A percentile compares a stretch with the other conserved stretches of the same genome.
phyloP scores from a whole-genome alignment of 37 sponge, comb jelly and placozoan genomes.

The Axinella damicornis region DNA sequence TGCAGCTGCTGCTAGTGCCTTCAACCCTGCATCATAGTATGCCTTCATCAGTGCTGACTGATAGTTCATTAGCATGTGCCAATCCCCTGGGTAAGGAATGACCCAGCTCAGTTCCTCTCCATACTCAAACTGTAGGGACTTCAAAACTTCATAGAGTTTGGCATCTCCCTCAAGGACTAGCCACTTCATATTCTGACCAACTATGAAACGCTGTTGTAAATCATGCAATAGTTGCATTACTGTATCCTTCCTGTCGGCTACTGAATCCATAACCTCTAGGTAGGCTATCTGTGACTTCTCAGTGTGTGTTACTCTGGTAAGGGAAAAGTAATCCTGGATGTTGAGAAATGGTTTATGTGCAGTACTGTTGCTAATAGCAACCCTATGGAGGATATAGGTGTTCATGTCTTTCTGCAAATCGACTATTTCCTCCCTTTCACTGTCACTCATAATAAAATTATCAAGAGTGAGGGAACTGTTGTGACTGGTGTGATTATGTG shows the following conservation, averaged over 20 bases:
- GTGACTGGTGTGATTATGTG: not conserved
- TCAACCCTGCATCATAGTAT: constrained; percentile 30
- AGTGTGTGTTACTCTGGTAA: constrained; percentile 6
- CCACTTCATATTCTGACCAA: not conserved
- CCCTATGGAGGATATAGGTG: constrained; percentile 1
- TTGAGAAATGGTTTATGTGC: constrained; percentile 4
- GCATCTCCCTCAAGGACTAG: constrained; percentile 33
- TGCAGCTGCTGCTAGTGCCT: constrained; percentile 5
- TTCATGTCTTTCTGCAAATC: constrained; percentile 12
- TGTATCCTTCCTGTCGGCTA: constrained; percentile 34
- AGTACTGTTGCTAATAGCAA: no score
- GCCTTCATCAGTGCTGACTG: constrained; percentile 22
- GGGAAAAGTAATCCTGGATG: constrained; percentile 11
- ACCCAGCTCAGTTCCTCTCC: constrained; percentile 26
- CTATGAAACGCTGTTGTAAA: not conserved
- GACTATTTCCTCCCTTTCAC: not conserved
- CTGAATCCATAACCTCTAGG: constrained; percentile 35
- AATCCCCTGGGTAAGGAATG: constrained; percentile 37
- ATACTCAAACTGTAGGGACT: constrained; percentile 17
- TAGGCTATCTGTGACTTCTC: constrained; percentile 1
- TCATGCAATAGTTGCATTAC: constrained; percentile 10
- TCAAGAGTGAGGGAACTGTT: not conserved
- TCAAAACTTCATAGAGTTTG: constrained; percentile 21
- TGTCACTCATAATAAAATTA: constrained; percentile 2
- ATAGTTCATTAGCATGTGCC: constrained; percentile 42